These are phyloP conservation scores for Halocynthia roretzi DNA, from an alignment of 23 tunicate genomes.

Conservation along the genomic window DNA sequence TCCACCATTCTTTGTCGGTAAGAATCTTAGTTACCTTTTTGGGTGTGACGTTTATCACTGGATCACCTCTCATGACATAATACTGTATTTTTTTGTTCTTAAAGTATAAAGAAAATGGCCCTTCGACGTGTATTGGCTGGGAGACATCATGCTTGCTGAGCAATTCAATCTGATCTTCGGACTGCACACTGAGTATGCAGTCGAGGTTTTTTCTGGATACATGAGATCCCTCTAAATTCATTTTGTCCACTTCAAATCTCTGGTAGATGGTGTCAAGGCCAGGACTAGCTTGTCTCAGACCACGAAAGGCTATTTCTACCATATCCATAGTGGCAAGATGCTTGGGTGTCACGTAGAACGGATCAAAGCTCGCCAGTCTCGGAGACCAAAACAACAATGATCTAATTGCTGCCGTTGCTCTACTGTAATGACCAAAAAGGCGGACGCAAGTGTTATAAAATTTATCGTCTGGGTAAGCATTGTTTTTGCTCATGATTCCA, in stretches of 20 bases:
- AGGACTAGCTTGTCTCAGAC: conserved; percentile 81
- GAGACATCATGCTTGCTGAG: conserved; percentile 56
- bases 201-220: conserved; percentile 31
- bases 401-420: conserved; percentile 41
- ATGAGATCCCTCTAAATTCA: neutral
- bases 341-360: conserved; percentile 14
- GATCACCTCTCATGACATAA: conserved; percentile 70
- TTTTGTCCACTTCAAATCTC: conserved; percentile 30
- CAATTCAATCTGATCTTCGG: conserved; percentile 32
- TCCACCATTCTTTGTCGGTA: conserved; percentile 82
- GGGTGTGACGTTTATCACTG: neutral
- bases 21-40: conserved; percentile 6
- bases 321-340: conserved; percentile 49
- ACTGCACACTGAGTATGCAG: conserved; percentile 61
- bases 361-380: conserved; percentile 29
- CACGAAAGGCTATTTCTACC: conserved; percentile 67
- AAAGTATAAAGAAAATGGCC: conserved; percentile 46
- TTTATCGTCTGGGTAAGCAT: conserved; percentile 63
- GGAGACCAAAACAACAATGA: conserved; percentile 66
- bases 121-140: conserved; percentile 64
- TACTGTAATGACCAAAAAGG: conserved; percentile 74
- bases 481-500: conserved; percentile 13
- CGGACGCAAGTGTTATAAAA: conserved; percentile 35
- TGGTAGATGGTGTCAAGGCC: conserved; percentile 44
- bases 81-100: conserved; percentile 48